Evolutionary conservation across 2,888 invertebrate species (phyloP), one percentile per base, ranked within the genome.

Genomic region (Antheraea yamamai): DNA sequence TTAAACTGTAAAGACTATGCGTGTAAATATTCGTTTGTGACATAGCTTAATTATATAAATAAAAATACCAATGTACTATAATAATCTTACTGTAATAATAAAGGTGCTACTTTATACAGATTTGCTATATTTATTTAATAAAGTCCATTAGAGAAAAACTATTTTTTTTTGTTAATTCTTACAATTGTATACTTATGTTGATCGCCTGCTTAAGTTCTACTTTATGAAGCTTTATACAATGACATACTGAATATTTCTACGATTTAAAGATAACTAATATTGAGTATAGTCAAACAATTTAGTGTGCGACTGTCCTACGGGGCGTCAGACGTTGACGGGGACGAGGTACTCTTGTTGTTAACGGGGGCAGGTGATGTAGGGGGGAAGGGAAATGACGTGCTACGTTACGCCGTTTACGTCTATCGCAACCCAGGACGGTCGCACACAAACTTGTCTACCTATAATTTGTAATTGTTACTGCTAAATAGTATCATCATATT

Each of bases 31-130:
- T 30, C 26, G 16, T 66, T 30, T 66, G 30, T 66, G 30, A 64
- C 30, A 66, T 61, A 61, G 61, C 10, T 61, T n/a, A 61, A 61
- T 8, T 61, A 23, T 23, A 61, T 66, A 66, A 66, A 66, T 26
- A 30, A 66, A 47, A 66, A 66, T 66, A 66, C 64, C 64, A 30
- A 66, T 30, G 30, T 66, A 66, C 64, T 66, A 30, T 66, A 66
- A 66, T 66, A 16, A 66, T 61, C 6, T 61, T 61, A 61, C 23
- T 61, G 61, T 30, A 66, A 66, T 55, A 82, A 81, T 85, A 85
- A 83, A 85, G 81, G 81, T 82, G 80, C 84, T 85, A 82, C 76
- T 79, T 76, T 74, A 79, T 80, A 78, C 75, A 76, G 75, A 74
- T 58, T 75, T 78, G 71, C 71, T 8, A 79, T 78, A 75, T 79